These are phyloP conservation scores for Encarsia formosa DNA, from an alignment of 2,888 invertebrate genomes.

Conservation along the genomic window DNA sequence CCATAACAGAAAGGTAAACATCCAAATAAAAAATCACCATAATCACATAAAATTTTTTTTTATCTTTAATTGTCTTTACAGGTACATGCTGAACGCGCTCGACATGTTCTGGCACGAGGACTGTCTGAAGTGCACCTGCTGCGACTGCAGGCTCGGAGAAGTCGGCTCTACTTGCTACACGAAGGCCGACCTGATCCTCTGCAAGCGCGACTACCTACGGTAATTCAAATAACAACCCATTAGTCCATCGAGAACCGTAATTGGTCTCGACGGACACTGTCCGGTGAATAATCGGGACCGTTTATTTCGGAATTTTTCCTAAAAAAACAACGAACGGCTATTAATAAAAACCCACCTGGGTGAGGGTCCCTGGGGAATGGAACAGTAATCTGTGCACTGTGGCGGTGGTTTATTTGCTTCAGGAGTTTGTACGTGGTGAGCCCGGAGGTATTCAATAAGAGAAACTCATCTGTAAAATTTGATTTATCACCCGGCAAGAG, in stretches of 20 bases:
- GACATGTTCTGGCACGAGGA: slow-evolving; percentile 93
- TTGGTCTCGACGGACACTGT: not conserved
- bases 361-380: too few relatives aligned
- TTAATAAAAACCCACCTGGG: too few relatives aligned
- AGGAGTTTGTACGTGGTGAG: slow-evolving; percentile 27
- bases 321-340: too few relatives aligned
- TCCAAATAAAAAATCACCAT: slow-evolving; percentile 12
- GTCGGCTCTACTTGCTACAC: slow-evolving; percentile 88
- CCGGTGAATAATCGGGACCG: too few relatives aligned
- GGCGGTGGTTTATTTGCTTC: slow-evolving; percentile 51
- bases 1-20: slow-evolving; percentile 70
- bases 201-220: slow-evolving; percentile 90
- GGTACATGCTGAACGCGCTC: slow-evolving; percentile 73
- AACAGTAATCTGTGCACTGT: slow-evolving; percentile 45
- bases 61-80: slow-evolving; percentile 25
- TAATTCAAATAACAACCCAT: too few relatives aligned
- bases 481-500: slow-evolving; percentile 41
- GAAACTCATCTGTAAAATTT: slow-evolving; percentile 50
- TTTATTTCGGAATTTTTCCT: too few relatives aligned
- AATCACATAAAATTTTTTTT: not conserved
- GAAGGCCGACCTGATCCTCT: slow-evolving; percentile 85
- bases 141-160: slow-evolving; percentile 89
- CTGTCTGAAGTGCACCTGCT: slow-evolving; percentile 88
- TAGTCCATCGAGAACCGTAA: too few relatives aligned
- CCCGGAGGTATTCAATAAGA: slow-evolving; percentile 45